These are phyloP conservation scores for Grallaria varia DNA, from an alignment of 2,113 vertebrate species.

Conservation along the genomic window DNA sequence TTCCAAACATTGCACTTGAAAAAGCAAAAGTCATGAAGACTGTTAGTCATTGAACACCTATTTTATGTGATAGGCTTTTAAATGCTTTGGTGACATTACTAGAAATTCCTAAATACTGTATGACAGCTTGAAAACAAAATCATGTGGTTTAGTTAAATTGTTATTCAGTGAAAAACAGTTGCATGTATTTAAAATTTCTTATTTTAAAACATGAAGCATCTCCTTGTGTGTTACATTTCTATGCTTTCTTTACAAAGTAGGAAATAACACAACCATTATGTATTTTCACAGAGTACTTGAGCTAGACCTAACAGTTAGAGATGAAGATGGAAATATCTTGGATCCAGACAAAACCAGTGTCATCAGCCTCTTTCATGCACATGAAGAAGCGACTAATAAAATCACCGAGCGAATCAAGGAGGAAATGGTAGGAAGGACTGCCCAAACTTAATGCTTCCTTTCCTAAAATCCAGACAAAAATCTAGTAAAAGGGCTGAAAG, in stretches of 20 bases:
- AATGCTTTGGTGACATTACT: not conserved
- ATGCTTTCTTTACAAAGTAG: not conserved
- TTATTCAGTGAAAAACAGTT: not conserved
- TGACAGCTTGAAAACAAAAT: not conserved
- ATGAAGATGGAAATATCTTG: slow-evolving; percentile 91
- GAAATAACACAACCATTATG: not conserved
- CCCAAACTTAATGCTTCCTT: not conserved
- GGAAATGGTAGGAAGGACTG: slow-evolving; percentile 81
- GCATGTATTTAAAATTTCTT: not conserved
- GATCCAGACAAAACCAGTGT: slow-evolving; percentile 92
- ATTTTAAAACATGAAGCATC: not conserved
- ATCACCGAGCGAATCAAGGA: slow-evolving; percentile 94
- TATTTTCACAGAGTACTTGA: slow-evolving; percentile 85
- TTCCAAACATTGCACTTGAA: not conserved
- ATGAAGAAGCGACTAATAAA: slow-evolving; percentile 89
- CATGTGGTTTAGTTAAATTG: accelerated
- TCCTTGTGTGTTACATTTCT: not conserved
- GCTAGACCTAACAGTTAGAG: slow-evolving; percentile 90
- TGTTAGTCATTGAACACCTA: not conserved
- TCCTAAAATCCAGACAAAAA: not conserved
- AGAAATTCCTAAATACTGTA: not conserved
- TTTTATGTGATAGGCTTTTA: not conserved
- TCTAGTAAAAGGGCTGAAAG: not conserved
- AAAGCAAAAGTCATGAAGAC: not conserved
- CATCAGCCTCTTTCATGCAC: slow-evolving; percentile 93